Evolutionary conservation across 2,888 invertebrate species (phyloP).

Genomic region (Monopis laevigella): DNA sequence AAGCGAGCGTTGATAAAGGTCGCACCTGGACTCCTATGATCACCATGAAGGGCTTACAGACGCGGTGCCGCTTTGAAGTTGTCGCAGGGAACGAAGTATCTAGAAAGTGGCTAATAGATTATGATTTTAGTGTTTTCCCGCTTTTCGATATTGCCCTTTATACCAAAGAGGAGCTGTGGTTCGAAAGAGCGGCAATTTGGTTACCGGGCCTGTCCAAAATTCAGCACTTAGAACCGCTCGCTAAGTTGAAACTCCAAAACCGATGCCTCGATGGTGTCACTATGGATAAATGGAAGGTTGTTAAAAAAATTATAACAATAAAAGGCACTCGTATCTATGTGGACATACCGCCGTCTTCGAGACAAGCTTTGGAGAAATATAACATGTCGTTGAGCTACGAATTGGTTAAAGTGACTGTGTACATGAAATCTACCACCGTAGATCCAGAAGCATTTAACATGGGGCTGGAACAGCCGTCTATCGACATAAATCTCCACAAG

Average conservation of each 20-base stretch:
- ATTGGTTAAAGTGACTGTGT: slow-evolving; percentile 49
- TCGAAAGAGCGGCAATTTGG: slow-evolving; percentile 53
- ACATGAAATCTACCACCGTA: slow-evolving; percentile 44
- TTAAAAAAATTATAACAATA: slow-evolving; percentile 39
- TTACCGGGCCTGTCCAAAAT: slow-evolving; percentile 46
- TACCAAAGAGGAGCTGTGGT: slow-evolving; percentile 50
- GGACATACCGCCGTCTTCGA: slow-evolving; percentile 50
- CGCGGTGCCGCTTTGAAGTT: slow-evolving; percentile 38
- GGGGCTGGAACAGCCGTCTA: slow-evolving; percentile 33
- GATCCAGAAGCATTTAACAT: slow-evolving; percentile 48
- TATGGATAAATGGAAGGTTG: slow-evolving; percentile 50
- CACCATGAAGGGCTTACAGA: slow-evolving; percentile 42
- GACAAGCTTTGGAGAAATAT: slow-evolving; percentile 39
- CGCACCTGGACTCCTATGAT: slow-evolving; percentile 41
- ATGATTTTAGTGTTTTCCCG: slow-evolving; percentile 38
- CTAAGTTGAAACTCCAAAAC: slow-evolving; percentile 48
- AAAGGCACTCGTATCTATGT: slow-evolving; percentile 51
- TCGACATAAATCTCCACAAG: too few relatives aligned
- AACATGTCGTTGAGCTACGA: slow-evolving; percentile 52
- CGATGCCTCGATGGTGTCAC: slow-evolving; percentile 32
- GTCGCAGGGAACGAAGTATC: slow-evolving; percentile 35
- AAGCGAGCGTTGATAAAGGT: slow-evolving; percentile 20
- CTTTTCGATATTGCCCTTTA: slow-evolving; percentile 43
- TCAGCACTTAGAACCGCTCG: slow-evolving; percentile 37
- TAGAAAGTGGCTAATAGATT: slow-evolving; percentile 39